phyloP scores from a whole-genome alignment of 2,113 vertebrate genomes.

The Tychaedon coryphoeus region DNA sequence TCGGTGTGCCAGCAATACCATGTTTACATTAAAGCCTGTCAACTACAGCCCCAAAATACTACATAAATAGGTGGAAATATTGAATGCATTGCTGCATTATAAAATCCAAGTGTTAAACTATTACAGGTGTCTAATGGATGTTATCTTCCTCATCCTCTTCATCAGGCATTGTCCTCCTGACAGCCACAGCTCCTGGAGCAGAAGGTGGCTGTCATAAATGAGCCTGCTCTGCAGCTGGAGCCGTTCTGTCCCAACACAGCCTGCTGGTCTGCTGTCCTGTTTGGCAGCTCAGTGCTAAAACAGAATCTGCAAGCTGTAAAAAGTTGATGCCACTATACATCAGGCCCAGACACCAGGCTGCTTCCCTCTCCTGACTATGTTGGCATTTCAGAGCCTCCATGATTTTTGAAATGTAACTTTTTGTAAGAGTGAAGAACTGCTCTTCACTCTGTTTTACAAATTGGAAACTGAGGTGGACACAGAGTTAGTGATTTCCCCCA shows the following conservation, averaged over 20 bases:
- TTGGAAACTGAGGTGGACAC: not conserved
- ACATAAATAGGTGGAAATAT: constrained; percentile 43
- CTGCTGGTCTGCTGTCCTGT: not conserved
- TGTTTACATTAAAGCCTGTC: constrained; percentile 41
- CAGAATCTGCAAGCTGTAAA: not conserved
- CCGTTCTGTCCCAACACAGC: not conserved
- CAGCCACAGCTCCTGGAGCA: not conserved
- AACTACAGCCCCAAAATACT: constrained; percentile 16
- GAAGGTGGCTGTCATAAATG: not conserved
- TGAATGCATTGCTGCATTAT: not conserved
- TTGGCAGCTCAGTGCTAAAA: not conserved
- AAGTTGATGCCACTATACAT: not conserved
- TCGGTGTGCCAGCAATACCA: not conserved
- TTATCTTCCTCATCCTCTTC: not conserved
- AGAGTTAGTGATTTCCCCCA: not conserved
- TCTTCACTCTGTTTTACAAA: not conserved
- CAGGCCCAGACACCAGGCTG: not conserved
- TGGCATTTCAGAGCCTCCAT: not conserved
- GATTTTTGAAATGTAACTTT: not conserved
- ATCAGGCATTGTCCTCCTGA: not conserved
- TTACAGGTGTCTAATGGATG: not conserved
- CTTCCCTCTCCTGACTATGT: not conserved
- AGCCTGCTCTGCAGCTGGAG: not conserved
- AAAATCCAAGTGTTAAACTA: not conserved
- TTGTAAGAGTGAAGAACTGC: not conserved